Base-by-base conservation (phyloP, 2,797 vertebrate species). In the Tenualosa ilisha region DNA sequence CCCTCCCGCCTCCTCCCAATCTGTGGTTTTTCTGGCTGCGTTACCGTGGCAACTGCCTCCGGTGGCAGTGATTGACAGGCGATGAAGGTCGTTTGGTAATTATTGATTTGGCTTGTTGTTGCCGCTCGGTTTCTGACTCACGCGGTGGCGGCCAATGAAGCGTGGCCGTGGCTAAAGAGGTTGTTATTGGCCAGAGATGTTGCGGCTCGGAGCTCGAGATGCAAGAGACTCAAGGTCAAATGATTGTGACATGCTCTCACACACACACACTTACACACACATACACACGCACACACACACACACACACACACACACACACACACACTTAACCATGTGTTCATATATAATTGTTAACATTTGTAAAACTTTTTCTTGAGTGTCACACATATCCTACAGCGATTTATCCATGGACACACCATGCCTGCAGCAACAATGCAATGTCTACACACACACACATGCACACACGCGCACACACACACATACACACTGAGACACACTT, bases 41-140 rank as follows among this genome's bases (percentile, higher is more conserved):
- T 75, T 82, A 31, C 85, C 43, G 82, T 84, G 87, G 79, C 89
- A 88, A 85, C 89, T 85, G 87, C 84, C 37, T 75, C 68, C 84
- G 13, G 49, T 24, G 37, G 72, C 85, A 13, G 82, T 87, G 84
- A 88, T 82, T 89, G 88, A 89, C 51, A 37, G 51, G 22, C 13
- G 24, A 43, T 59, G 51, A 65, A 87, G 40, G 51, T 50, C 43
- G 24, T 82, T 82, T 50, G 46, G 81, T 40, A 75, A 75, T 75
- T 75, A 75, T 75, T 75, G 26, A 75, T 75, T 75, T 40, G 68
- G 68, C 68, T 75, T 40, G 68, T 75, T 75, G 31, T 40, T 75
- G 68, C 26, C 12, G 13, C 26, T 11, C 1, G 0, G 24, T 13
- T 20, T 59, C 53, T 59, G 56, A 22, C 56, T 59, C 56, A 59